Percentiles rank a stretch among this genome's conserved stretches.
Evolutionary conservation across 1,140 invertebrate species (phyloP).

Genomic region (Hirudo medicinalis): DNA sequence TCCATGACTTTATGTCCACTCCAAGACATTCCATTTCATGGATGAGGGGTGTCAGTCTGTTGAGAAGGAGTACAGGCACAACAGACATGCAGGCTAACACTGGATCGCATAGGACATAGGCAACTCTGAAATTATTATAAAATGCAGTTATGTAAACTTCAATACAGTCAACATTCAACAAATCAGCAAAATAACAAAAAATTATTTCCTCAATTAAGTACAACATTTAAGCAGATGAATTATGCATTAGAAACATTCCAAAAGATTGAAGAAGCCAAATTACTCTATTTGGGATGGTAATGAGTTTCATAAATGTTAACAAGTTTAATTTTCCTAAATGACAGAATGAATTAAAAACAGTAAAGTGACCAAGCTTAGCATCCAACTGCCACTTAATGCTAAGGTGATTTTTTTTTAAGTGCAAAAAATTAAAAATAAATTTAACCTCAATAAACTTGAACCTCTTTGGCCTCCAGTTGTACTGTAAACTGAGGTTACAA

Average conservation of each 20-base stretch:
- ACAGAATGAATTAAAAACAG: neutral
- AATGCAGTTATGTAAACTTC: neutral
- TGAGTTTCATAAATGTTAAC: neutral
- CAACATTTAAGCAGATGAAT: too few relatives aligned
- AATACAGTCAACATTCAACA: neutral
- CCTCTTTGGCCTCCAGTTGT: constrained; percentile 20
- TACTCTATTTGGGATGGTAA: too few relatives aligned
- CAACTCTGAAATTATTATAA: constrained; percentile 18
- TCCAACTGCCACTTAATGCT: too few relatives aligned
- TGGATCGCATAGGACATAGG: constrained; percentile 22
- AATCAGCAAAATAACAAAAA: neutral
- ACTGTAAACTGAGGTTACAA: constrained; percentile 22
- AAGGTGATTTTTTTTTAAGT: neutral
- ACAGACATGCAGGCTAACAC: constrained; percentile 20
- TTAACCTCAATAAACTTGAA: constrained; percentile 18
- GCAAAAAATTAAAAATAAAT: neutral
- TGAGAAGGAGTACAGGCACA: constrained; percentile 19
- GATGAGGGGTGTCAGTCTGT: constrained; percentile 12
- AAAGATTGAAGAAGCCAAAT: too few relatives aligned
- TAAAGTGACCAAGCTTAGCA: neutral
- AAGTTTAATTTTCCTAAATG: neutral
- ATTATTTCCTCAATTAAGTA: too few relatives aligned
- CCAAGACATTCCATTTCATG: constrained; percentile 13
- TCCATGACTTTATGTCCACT: neutral
- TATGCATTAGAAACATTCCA: too few relatives aligned